Percentiles rank a stretch among this genome's conserved stretches.
Evolutionary conservation across 2,113 vertebrate species (phyloP).

Genomic region (Pycnonotus jocosus): DNA sequence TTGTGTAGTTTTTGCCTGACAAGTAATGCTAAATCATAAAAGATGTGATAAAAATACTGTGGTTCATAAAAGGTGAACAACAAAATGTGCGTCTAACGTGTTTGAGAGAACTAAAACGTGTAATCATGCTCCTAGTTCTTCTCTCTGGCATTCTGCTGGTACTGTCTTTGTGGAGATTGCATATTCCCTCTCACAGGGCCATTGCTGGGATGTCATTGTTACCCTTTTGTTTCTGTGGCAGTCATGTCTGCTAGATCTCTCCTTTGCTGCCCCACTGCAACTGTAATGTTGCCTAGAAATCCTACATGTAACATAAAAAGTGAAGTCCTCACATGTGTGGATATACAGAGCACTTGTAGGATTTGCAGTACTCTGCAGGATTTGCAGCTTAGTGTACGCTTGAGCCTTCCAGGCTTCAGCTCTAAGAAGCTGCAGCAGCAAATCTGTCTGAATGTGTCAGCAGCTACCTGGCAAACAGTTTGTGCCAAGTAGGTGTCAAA

Average conservation of each 20-base stretch:
- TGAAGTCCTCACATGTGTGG: not conserved
- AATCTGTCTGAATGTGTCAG: not conserved
- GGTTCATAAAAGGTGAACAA: not conserved
- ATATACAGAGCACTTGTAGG: not conserved
- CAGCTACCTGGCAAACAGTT: not conserved
- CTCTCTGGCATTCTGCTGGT: not conserved
- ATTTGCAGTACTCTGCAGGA: not conserved
- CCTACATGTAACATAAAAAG: not conserved
- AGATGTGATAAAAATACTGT: not conserved
- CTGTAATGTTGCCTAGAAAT: not conserved
- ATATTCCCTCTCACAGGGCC: not conserved
- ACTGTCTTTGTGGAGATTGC: no score
- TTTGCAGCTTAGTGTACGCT: not conserved
- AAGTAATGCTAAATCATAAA: not conserved
- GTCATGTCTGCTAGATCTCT: not conserved
- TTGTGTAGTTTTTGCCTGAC: not conserved
- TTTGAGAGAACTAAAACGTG: not conserved
- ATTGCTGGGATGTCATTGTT: not conserved
- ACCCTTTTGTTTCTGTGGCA: not conserved
- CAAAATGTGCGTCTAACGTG: not conserved
- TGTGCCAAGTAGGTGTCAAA: slow-evolving; percentile 3
- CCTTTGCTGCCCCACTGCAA: not conserved
- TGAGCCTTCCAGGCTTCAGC: not conserved
- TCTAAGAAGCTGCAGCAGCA: not conserved
- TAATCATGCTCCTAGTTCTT: not conserved